Evolutionary conservation across 2,113 vertebrate species (phyloP).

Genomic region (Spermophilus dauricus): DNA sequence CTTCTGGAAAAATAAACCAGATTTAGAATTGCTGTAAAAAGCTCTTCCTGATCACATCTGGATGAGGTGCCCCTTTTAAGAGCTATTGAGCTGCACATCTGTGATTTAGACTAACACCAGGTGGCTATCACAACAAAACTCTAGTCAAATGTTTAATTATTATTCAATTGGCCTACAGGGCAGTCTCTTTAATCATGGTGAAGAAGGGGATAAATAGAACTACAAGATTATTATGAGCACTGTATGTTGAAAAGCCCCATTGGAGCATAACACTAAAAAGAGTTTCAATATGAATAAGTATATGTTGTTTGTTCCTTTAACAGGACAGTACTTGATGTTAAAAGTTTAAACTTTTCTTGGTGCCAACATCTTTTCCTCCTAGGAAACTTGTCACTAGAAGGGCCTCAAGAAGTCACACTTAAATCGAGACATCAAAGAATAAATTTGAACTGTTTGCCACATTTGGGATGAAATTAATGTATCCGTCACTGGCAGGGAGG

Average conservation of each 20-base stretch:
- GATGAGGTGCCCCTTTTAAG: neutral
- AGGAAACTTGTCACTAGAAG: neutral
- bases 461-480: neutral
- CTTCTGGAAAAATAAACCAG: neutral
- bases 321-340: neutral
- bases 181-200: neutral
- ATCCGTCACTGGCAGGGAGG: neutral
- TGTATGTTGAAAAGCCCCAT: neutral
- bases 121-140: neutral
- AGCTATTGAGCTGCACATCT: neutral
- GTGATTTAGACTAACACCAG: rapidly evolving
- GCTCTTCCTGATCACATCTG: neutral
- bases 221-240: neutral
- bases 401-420: neutral
- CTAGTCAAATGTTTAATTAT: neutral
- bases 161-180: neutral
- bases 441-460: constrained; percentile 11
- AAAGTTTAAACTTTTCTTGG: neutral
- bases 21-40: neutral
- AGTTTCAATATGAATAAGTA: neutral
- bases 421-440: neutral
- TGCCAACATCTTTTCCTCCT: neutral
- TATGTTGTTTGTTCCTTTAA: neutral
- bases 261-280: neutral
- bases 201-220: neutral